Evolutionary conservation across 1,140 invertebrate genomes (phyloP).

Genomic region (Hypsibius dujardini): DNA sequence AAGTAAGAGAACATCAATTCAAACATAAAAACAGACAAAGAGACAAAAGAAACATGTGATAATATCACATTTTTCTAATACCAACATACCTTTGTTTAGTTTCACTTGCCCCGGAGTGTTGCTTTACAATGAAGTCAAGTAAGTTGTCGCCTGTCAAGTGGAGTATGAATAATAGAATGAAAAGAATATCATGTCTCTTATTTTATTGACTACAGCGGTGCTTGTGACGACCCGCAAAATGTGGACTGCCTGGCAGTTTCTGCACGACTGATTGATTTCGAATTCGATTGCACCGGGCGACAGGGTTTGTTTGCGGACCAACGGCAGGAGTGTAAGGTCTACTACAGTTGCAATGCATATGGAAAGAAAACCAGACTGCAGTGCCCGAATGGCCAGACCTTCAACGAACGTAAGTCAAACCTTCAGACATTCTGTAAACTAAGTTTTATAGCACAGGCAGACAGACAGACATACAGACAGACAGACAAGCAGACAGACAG

Average conservation of each 20-base stretch:
- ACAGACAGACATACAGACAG: no score
- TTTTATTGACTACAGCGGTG: conserved; percentile 3
- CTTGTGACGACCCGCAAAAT: conserved; percentile 15
- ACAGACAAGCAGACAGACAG: no score
- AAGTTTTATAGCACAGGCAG: background rate
- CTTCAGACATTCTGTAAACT: background rate
- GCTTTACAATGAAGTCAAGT: conserved; percentile 14
- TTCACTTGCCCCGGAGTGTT: conserved; percentile 14
- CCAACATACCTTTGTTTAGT: background rate
- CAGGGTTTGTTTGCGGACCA: background rate
- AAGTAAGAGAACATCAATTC: background rate
- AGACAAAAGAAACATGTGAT: background rate
- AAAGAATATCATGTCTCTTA: background rate
- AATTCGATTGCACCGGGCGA: background rate
- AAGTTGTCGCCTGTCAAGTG: conserved; percentile 1
- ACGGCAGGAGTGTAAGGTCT: background rate
- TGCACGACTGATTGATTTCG: background rate
- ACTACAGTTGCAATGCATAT: conserved; percentile 14
- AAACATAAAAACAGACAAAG: background rate
- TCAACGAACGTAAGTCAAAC: background rate
- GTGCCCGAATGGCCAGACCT: conserved; percentile 9
- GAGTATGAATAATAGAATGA: background rate
- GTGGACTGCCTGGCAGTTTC: conserved; percentile 9
- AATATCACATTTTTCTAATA: background rate
- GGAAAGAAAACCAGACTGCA: conserved; percentile 9